These are phyloP conservation scores for Colaptes auratus DNA, from an alignment of 2,113 vertebrate genomes.

Conservation along the genomic window DNA sequence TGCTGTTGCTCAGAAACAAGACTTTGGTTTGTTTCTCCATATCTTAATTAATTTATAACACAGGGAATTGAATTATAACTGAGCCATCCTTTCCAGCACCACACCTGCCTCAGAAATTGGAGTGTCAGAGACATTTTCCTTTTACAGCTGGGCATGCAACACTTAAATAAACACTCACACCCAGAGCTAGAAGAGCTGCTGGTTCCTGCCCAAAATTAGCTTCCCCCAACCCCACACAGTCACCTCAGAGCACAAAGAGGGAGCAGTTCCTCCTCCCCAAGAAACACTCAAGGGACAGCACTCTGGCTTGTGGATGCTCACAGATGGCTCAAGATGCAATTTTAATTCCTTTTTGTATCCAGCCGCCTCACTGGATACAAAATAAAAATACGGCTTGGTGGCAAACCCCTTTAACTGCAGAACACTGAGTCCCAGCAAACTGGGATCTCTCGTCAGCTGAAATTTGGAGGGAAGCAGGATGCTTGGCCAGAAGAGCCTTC, in stretches of 20 bases:
- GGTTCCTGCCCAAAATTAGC: neutral
- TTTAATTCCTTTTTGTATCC: neutral
- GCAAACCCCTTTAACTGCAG: neutral
- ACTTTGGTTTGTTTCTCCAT: neutral
- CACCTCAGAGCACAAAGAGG: neutral
- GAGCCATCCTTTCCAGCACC: neutral
- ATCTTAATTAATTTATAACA: neutral
- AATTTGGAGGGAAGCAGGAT: neutral
- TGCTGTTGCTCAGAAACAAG: neutral
- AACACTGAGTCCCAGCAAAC: fast-evolving
- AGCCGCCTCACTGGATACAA: fast-evolving
- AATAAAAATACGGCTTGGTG: fast-evolving
- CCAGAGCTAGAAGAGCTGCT: neutral
- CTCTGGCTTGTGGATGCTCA: neutral
- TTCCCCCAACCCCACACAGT: neutral
- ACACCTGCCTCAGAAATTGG: neutral
- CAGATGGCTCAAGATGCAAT: neutral
- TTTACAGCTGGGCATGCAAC: neutral
- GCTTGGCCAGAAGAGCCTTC: neutral
- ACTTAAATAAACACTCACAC: neutral
- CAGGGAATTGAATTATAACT: neutral
- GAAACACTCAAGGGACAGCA: fast-evolving
- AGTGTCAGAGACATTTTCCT: neutral
- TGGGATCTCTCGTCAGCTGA: neutral
- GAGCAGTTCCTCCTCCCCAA: neutral